These are phyloP conservation scores for Hippasteria phrygiana DNA, from an alignment of 53 echinoderm and acorn worm species.

Conservation along the genomic window DNA sequence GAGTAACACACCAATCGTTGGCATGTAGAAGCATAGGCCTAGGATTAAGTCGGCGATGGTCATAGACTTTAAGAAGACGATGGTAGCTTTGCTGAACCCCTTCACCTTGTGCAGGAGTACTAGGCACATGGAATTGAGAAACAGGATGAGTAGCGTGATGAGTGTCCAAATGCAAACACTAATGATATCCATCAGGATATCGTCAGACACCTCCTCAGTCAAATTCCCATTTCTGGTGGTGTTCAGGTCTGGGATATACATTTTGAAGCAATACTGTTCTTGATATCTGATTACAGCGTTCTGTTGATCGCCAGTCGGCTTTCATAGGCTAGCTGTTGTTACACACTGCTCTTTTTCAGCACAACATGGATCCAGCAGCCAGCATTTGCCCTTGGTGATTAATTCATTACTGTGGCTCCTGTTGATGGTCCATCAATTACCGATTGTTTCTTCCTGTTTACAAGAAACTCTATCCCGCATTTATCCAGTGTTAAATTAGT, in stretches of 20 bases:
- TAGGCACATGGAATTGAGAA: constrained; percentile 45
- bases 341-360: too few relatives aligned
- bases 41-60: constrained; percentile 40
- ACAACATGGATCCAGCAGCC: too few relatives aligned
- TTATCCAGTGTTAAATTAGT: neutral
- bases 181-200: neutral
- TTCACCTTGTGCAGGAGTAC: constrained; percentile 40
- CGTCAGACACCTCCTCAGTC: neutral
- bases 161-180: constrained; percentile 21
- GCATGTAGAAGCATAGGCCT: constrained; percentile 48
- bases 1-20: constrained; percentile 13
- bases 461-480: neutral
- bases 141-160: constrained; percentile 1
- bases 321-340: too few relatives aligned
- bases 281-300: too few relatives aligned
- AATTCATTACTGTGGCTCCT: too few relatives aligned
- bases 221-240: neutral
- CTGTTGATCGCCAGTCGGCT: neutral
- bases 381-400: too few relatives aligned
- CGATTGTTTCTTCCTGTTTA: neutral
- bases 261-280: neutral
- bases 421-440: neutral
- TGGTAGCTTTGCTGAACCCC: constrained; percentile 41
- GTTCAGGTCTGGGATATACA: neutral
- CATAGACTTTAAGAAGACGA: constrained; percentile 58